Evolutionary conservation across 2,888 invertebrate species (phyloP), one percentile per base, ranked within the genome.

Genomic region (Erpobdella octoculata): DNA sequence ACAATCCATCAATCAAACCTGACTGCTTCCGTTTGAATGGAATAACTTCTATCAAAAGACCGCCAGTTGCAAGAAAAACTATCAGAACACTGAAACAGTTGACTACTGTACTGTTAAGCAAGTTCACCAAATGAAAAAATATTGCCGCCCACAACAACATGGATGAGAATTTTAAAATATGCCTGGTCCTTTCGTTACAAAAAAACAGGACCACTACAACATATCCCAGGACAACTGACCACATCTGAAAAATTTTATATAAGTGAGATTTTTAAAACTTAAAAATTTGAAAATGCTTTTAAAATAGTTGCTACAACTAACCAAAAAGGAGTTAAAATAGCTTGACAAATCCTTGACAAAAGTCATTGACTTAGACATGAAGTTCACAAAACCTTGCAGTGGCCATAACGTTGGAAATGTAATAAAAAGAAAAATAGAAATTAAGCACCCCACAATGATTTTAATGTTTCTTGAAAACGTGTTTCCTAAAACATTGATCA

Each of bases 131-230:
- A 79, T 89, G 91, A 76, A 91, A 88, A 28, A 90, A 88, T 38
- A 91, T 83, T 4, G 90, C 85, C 18, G 91, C 83, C 93, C 93
- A 93, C 0, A 92, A 89, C 12, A 88, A 87, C 67, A 88, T 86
- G 53, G 89, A 87, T 46, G 83, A 74, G 46, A 77, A 76, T 18
- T 77, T 75, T 35, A 84, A 73, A 79, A 91, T 89, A 71, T 86
- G 84, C 6, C 84, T 83, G 74, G 89, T 88, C 74, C 88, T 85
- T 0, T 89, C 89, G 41, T 86, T 89, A 93, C 93, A 93, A 76
- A 89, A 85, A 68, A 90, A 84, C 75, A 88, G 87, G 0, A 92
- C 87, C 62, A 89, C 84, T 31, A 89, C 86, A 28, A 91, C 78
- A 79, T 93, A 93, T 12, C 88, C 88, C n/a, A 65, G 41, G 25